Base-by-base conservation (phyloP, 2,888 invertebrate genomes). In the Eupithecia abbreviata region DNA sequence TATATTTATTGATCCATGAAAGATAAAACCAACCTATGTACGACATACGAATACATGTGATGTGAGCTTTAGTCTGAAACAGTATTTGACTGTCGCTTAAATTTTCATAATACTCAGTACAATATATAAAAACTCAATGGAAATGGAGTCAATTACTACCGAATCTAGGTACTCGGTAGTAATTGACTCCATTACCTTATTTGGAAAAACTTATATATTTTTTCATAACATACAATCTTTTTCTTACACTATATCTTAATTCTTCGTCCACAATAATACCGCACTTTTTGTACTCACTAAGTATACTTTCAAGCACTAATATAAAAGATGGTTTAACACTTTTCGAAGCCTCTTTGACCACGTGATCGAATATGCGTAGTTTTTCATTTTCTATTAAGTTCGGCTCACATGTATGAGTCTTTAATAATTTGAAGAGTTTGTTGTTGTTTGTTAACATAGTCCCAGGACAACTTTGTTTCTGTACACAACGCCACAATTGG, bases 401-500 rank as follows among this genome's bases (percentile, higher is more conserved):
- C 5, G 65, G 72, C 55, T 65, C 12, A 58, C 77, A 77, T 15
- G 12, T 43, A 58, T 77, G 77, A 4, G 42, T 41, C 42, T 74
- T 77, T 42, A 73, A 30, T 51, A 67, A 2, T 62, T 71, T 58
- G 0, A 55, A 30, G 3, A 74, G 43, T 58, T 15, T 49, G n/a
- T 73, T 72, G 42, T 72, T 68, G 4, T 62, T 42, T 51, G 74
- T 74, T 2, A 70, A 15, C 69, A 74, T 74, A 5, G 58, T 71
- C 6, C 70, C 74, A 13, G 66, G 72, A 13, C 72, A 73, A 42
- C 5, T 9, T 45, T n/a, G 70, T 30, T 69, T 69, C 12, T 65
- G 15, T n/a, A 65, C 41, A 55, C 77, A 77, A 18, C 51, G 68
- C 77, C 77, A 77, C 13, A 75, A 18, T 30, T 42, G 70, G 55